A percentile compares a stretch with the other conserved stretches of the same genome.
phyloP scores from a whole-genome alignment of 2,888 invertebrate species.

The Monopis laevigella region DNA sequence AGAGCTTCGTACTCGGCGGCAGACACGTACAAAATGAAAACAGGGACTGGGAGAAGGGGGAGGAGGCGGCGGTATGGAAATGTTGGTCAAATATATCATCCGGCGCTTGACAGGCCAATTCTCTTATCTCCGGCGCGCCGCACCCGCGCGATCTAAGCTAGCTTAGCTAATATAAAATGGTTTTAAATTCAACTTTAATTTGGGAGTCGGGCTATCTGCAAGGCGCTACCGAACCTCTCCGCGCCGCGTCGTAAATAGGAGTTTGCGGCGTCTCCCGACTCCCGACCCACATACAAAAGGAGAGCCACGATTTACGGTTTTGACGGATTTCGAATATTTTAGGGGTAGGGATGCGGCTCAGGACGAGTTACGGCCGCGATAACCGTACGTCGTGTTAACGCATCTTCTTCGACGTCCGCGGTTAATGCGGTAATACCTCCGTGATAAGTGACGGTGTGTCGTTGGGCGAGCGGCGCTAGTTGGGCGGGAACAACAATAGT shows the following conservation, averaged over 20 bases:
- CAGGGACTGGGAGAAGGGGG: conserved; percentile 38
- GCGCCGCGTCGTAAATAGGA: conserved; percentile 51
- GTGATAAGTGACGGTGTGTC: background rate
- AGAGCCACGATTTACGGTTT: conserved; percentile 57
- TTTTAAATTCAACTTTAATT: conserved; percentile 68
- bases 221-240: conserved; percentile 16
- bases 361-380: conserved; percentile 32
- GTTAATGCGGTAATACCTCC: conserved; percentile 31
- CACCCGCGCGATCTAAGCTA: conserved; percentile 65
- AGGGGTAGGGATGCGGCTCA: conserved; percentile 36
- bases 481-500: conserved; percentile 24
- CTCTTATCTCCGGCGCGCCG: conserved; percentile 79
- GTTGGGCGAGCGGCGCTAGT: background rate
- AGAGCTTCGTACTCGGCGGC: conserved; percentile 28
- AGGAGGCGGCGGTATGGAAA: conserved; percentile 73
- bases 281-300: conserved; percentile 52
- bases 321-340: conserved; percentile 61
- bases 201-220: conserved; percentile 43
- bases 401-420: conserved; percentile 11
- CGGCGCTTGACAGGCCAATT: conserved; percentile 88
- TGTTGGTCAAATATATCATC: conserved; percentile 92
- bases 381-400: conserved; percentile 23
- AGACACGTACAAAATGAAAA: conserved; percentile 68
- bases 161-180: conserved; percentile 69
- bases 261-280: conserved; percentile 26